These are phyloP conservation scores for Actias luna DNA, from an alignment of 2,888 invertebrate genomes.

Conservation along the genomic window DNA sequence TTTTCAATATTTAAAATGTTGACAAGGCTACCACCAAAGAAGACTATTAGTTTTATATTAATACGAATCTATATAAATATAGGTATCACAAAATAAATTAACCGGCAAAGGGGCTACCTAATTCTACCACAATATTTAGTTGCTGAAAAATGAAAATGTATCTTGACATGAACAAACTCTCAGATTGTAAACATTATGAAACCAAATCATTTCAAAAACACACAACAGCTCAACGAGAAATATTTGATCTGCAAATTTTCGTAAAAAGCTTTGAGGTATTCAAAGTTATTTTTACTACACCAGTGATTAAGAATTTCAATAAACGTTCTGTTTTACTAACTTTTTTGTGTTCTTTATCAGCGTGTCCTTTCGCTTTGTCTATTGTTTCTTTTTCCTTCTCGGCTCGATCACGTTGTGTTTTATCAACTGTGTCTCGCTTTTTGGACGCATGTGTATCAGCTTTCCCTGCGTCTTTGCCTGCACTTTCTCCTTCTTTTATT, in stretches of 20 bases:
- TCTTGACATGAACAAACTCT: no score
- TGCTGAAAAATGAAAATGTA: no score
- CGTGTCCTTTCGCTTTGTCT: conserved; percentile 10
- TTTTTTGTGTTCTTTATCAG: conserved; percentile 6
- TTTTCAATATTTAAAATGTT: no score
- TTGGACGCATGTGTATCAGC: conserved; percentile 18
- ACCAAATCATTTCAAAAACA: neutral
- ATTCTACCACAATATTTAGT: no score
- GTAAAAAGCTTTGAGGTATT: no score
- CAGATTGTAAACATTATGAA: neutral
- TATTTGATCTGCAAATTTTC: neutral
- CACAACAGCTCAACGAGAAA: no score
- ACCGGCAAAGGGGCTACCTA: no score
- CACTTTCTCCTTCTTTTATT: conserved; percentile 24
- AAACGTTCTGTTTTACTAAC: conserved; percentile 8
- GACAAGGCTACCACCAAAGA: no score
- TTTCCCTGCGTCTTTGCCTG: conserved; percentile 22
- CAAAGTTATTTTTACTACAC: neutral
- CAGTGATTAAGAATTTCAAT: no score
- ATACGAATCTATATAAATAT: no score
- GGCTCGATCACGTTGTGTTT: conserved; percentile 19
- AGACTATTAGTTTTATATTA: no score
- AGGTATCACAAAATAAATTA: no score
- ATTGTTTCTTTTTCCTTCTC: conserved; percentile 21
- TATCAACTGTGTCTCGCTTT: conserved; percentile 22